A percentile compares a stretch with the other conserved stretches of the same genome.
These are phyloP conservation scores for Pao palembangensis DNA, from an alignment of 2,113 vertebrate genomes.

Conservation along the genomic window DNA sequence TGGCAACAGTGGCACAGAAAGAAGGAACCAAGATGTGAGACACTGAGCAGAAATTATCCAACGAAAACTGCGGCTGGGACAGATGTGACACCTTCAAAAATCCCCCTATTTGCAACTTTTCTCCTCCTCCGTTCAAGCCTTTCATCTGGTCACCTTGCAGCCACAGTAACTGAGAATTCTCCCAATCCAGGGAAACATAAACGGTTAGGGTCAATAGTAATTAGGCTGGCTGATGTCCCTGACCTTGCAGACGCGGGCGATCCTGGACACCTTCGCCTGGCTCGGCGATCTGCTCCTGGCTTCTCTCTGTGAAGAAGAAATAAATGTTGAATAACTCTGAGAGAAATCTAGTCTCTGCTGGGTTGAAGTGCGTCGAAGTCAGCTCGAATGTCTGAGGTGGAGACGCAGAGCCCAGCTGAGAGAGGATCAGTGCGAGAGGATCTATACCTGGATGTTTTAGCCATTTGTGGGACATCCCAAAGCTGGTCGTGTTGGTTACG, in stretches of 20 bases:
- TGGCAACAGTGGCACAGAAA: slow-evolving; percentile 60
- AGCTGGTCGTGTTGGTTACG: no score
- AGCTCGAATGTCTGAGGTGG: no score
- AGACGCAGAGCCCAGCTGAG: no score
- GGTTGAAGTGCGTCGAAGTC: no score
- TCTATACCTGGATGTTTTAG: no score
- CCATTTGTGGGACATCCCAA: no score
- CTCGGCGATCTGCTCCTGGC: slow-evolving; percentile 83
- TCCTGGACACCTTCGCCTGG: slow-evolving; percentile 87
- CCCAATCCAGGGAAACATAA: background rate
- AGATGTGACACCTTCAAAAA: slow-evolving; percentile 20
- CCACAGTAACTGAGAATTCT: background rate
- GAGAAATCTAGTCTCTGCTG: no score
- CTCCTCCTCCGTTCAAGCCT: background rate
- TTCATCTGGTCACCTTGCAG: slow-evolving; percentile 14
- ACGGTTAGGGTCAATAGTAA: background rate
- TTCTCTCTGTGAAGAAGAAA: slow-evolving; percentile 90
- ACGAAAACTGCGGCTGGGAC: slow-evolving; percentile 12
- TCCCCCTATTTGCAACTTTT: slow-evolving; percentile 9
- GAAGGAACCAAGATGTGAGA: slow-evolving; percentile 11
- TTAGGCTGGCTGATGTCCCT: slow-evolving; percentile 9
- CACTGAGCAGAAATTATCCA: slow-evolving; percentile 9
- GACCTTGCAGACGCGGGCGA: no score
- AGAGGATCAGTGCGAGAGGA: no score
- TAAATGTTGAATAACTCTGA: slow-evolving; percentile 98